Conservation (phyloP, 2,797 vertebrate genomes). For the Urosaurus nigricauda region DNA sequence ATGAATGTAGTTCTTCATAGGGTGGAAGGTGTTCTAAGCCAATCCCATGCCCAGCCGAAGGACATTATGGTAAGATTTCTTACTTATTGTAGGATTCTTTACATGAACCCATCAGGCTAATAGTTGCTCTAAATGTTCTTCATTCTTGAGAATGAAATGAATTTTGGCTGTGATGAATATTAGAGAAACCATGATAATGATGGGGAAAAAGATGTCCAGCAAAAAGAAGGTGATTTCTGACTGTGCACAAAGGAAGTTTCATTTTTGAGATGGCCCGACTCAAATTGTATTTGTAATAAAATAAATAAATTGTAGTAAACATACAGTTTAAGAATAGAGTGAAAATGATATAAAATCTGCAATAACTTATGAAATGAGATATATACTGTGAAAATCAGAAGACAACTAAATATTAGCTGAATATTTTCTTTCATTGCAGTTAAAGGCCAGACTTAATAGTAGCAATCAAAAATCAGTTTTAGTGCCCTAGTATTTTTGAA, state of each 20-base stretch:
- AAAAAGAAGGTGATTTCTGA: background rate
- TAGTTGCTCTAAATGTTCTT: background rate
- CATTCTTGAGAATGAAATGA: background rate
- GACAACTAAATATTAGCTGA: background rate
- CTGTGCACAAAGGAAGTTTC: background rate
- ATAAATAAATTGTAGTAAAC: background rate
- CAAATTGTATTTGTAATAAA: background rate
- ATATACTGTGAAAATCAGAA: background rate
- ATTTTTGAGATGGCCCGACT: background rate
- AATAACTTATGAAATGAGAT: background rate
- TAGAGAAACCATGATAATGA: background rate
- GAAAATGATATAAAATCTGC: background rate
- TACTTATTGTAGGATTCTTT: background rate
- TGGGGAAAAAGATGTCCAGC: background rate
- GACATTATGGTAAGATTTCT: background rate
- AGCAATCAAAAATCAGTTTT: background rate
- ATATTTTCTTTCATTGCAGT: background rate
- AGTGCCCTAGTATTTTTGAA: conserved; percentile 25
- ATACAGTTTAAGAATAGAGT: background rate
- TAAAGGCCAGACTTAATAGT: background rate
- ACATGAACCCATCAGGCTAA: background rate
- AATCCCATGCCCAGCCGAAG: background rate
- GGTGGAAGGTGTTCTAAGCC: background rate
- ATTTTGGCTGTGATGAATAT: background rate
- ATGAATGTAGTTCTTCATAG: background rate